These are phyloP conservation scores for Porites lutea DNA, from an alignment of 64 coral and sea anemone species.

Conservation along the genomic window DNA sequence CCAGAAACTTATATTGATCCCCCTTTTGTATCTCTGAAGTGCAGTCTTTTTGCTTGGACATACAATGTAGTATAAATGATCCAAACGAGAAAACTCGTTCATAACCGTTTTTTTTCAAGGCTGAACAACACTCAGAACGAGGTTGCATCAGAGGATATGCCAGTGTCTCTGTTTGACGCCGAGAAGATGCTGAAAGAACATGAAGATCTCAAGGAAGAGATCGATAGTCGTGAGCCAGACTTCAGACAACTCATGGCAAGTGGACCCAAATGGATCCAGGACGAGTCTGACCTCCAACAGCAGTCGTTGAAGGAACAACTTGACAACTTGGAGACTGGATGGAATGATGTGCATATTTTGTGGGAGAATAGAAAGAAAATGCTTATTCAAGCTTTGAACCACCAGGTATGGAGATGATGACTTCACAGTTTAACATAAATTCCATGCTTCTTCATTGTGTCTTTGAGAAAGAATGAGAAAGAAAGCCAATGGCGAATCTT, in stretches of 20 bases:
- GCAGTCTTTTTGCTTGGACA: no score
- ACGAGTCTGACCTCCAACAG: constrained; percentile 94
- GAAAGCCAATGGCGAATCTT: no score
- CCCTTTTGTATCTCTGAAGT: no score
- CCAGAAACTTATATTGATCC: no score
- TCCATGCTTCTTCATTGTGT: not conserved
- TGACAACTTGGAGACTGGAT: constrained; percentile 85
- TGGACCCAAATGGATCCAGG: constrained; percentile 98
- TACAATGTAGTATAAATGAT: no score
- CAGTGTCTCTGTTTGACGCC: constrained; percentile 86
- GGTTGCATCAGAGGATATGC: constrained; percentile 89
- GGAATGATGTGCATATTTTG: constrained; percentile 92
- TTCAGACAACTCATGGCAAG: constrained; percentile 78
- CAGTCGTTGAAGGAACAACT: constrained; percentile 97
- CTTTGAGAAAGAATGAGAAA: not conserved
- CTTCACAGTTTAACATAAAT: no score
- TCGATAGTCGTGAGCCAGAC: constrained; percentile 92
- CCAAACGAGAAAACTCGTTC: not conserved
- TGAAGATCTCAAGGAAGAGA: constrained; percentile 99
- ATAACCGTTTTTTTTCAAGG: constrained; percentile 25
- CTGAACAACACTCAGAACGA: constrained; percentile 90
- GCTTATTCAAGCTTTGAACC: constrained; percentile 88
- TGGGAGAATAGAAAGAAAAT: constrained; percentile 95
- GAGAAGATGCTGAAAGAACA: constrained; percentile 95
- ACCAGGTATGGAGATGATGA: constrained; percentile 67